These are phyloP conservation scores for Limnephilus auricula DNA, from an alignment of 2,888 invertebrate genomes.

Conservation along the genomic window DNA sequence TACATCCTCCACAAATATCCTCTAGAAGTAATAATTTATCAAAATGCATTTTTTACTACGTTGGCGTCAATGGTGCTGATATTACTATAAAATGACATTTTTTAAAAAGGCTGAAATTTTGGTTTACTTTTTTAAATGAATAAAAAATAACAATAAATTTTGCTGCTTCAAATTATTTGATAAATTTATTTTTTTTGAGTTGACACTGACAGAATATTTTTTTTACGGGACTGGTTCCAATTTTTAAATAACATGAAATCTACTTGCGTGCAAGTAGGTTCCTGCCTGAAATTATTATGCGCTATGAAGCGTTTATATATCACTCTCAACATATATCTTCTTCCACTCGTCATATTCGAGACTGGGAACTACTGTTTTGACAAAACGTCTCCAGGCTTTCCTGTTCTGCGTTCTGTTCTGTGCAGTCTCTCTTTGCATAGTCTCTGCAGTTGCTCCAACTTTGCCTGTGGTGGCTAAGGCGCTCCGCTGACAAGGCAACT, in stretches of 20 bases:
- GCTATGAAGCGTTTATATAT: no score
- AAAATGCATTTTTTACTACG: not conserved
- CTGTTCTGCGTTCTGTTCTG: no score
- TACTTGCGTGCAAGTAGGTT: not conserved
- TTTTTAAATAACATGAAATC: not conserved
- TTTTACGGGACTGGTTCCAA: not conserved
- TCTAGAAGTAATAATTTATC: not conserved
- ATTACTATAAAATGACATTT: not conserved
- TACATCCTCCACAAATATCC: not conserved
- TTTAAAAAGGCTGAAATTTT: not conserved
- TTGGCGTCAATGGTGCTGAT: not conserved
- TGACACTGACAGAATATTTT: not conserved
- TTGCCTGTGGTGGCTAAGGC: no score
- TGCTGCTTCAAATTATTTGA: not conserved
- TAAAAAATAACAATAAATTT: not conserved
- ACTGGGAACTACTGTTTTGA: no score
- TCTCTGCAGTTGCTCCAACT: no score
- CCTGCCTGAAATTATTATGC: not conserved
- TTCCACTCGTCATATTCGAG: no score
- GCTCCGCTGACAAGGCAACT: no score
- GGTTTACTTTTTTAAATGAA: not conserved
- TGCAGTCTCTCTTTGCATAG: no score
- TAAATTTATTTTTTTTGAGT: not conserved
- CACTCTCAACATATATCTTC: no score
- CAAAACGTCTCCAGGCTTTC: no score